Evolutionary conservation across 2,888 invertebrate species (phyloP).

Genomic region (Megalurothrips usitatus): DNA sequence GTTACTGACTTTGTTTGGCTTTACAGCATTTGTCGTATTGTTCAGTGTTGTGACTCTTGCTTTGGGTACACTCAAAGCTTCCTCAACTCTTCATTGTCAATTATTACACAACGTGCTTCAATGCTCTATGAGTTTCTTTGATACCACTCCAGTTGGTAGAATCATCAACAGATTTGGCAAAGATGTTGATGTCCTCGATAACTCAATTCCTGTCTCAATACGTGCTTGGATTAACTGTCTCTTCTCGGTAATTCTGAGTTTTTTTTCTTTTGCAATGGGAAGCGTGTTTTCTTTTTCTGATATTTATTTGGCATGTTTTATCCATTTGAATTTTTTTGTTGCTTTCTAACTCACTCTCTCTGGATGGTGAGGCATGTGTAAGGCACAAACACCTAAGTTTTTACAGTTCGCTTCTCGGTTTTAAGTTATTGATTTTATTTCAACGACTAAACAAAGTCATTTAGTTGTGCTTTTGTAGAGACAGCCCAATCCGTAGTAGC

Average conservation of each 20-base stretch:
- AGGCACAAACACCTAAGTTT: background rate
- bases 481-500: background rate
- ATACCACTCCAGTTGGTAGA: constrained; percentile 47
- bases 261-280: background rate
- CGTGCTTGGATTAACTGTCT: constrained; percentile 46
- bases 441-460: background rate
- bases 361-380: background rate
- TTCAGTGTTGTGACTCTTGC: constrained; percentile 20
- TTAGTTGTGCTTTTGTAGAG: constrained; percentile 30
- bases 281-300: constrained; percentile 30
- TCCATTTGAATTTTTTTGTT: constrained; percentile 8
- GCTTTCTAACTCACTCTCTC: background rate
- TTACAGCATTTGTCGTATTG: background rate
- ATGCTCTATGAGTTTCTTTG: constrained; percentile 46
- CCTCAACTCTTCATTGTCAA: constrained; percentile 37
- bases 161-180: constrained; percentile 47
- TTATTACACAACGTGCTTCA: constrained; percentile 42
- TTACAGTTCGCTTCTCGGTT: background rate
- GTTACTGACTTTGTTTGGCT: background rate
- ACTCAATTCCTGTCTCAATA: constrained; percentile 42
- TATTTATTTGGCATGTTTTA: constrained; percentile 20
- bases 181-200: constrained; percentile 46
- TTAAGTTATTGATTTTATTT: background rate
- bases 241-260: constrained; percentile 47
- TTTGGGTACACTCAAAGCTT: background rate